Evolutionary conservation across 1,140 invertebrate species (phyloP), one percentile per base, ranked within the genome.

Genomic region (Monomorium pharaonis): DNA sequence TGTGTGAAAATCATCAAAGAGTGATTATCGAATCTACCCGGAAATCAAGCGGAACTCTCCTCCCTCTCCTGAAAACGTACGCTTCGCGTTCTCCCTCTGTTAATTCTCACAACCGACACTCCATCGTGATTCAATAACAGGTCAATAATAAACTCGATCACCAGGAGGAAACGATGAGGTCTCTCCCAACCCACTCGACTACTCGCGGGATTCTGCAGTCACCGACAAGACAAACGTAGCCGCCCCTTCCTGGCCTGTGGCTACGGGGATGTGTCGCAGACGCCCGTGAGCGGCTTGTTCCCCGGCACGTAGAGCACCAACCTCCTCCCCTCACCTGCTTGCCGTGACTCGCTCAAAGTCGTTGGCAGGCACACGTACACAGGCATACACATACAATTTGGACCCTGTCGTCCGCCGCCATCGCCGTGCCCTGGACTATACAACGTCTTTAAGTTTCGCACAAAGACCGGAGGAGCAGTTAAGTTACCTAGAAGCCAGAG

Each of bases 191-290:
- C 24, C 16, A n/a, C 44, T 60, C 37, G 21, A 10, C 1, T 3
- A 33, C 58, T 49, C 24, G 78, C 49, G 58, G n/a, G 83, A 88
- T 89, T 89, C 88, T 30, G 44, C 49, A 88, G 51, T 54, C 84
- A 37, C 67, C 74, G 85, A 83, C 84, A 89, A 89, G 87, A 89
- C 87, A 89, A 89, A 89, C 88, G 87, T 58, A 74, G 42, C 60
- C 69, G 67, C 67, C 33, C 37, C 33, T 60, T 84, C 56, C 87
- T 77, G 87, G 88, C 87, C 85, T 89, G 63, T 58, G 69, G 84
- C 84, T 85, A 74, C 84, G 77, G 63, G 84, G 87, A 89, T 86
- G 87, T 89, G 88, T 89, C 84, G 87, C 84, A 86, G 69, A 54
- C 47, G 76, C 63, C 51, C 65, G n/a, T n/a, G 74, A 89, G 75